Evolutionary conservation across 2,888 invertebrate genomes (phyloP), one percentile per base, ranked within the genome.

Genomic region (Trissonchulus latispiculum): DNA sequence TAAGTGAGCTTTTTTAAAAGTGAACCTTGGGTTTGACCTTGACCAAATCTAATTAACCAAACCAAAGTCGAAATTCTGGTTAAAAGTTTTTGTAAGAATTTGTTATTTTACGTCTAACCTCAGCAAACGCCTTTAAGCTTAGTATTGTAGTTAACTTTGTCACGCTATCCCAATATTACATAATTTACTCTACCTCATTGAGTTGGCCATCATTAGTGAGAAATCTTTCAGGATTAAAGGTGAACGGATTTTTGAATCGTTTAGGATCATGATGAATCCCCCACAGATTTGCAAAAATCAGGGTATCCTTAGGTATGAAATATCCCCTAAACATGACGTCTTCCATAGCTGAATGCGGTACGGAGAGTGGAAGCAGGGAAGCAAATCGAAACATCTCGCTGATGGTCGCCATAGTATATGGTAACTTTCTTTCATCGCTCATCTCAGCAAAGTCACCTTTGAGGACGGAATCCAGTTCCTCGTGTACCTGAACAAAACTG

Each of bases 151-250:
- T n/a, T n/a, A n/a, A n/a, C n/a, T n/a, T n/a, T n/a, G n/a, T n/a
- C n/a, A n/a, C n/a, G n/a, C n/a, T n/a, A n/a, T n/a, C n/a, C n/a
- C n/a, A n/a, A n/a, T n/a, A n/a, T n/a, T n/a, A n/a, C n/a, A n/a
- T n/a, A n/a, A n/a, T n/a, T n/a, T n/a, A n/a, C n/a, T n/a, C n/a
- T n/a, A n/a, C n/a, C n/a, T n/a, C n/a, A n/a, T n/a, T n/a, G n/a
- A n/a, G n/a, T n/a, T n/a, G n/a, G 18, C 79, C 80, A 69, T 78
- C 75, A 59, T 74, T 76, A 64, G 77, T 75, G n/a, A 80, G 37
- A 71, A 80, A 80, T 37, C 80, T 72, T 1, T 77, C 77, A 8
- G 80, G 80, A 32, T 77, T 76, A 72, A 80, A 80, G 18, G 61
- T 64, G 1, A 72, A 37, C 1, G 80, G 79, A 1, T 80, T 77